Evolutionary conservation across 2,888 invertebrate species (phyloP).

Genomic region (Drosophila setosimentum): DNA sequence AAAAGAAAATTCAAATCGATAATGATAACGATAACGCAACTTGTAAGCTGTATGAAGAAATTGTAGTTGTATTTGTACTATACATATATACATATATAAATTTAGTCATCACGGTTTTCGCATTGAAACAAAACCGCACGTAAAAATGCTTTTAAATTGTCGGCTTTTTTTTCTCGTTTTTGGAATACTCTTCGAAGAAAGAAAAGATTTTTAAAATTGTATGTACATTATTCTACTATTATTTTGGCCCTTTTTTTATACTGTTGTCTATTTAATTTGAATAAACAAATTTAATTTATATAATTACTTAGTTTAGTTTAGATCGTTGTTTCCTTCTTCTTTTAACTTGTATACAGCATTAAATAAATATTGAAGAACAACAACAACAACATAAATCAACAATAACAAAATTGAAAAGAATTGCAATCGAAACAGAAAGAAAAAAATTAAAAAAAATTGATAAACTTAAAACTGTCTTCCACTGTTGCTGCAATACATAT

Average conservation of each 20-base stretch:
- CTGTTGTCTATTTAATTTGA: slow-evolving; percentile 75
- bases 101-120: slow-evolving; percentile 66
- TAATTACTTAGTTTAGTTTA: slow-evolving; percentile 41
- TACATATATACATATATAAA: slow-evolving; percentile 41
- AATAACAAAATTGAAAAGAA: slow-evolving; percentile 26
- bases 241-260: slow-evolving; percentile 61
- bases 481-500: slow-evolving; percentile 82
- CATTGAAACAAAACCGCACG: slow-evolving; percentile 47
- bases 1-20: slow-evolving; percentile 38
- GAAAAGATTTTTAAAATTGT: slow-evolving; percentile 68
- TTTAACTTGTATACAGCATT: slow-evolving; percentile 52
- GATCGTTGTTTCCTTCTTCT: slow-evolving; percentile 48
- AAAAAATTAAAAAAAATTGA: slow-evolving; percentile 37
- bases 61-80: slow-evolving; percentile 70
- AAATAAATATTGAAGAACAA: slow-evolving; percentile 41
- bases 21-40: slow-evolving; percentile 33
- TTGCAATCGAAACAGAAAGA: slow-evolving; percentile 48
- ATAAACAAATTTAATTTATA: slow-evolving; percentile 73
- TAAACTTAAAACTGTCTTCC: slow-evolving; percentile 75
- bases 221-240: slow-evolving; percentile 63
- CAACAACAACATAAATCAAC: slow-evolving; percentile 31
- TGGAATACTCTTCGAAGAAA: slow-evolving; percentile 19
- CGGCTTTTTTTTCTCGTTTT: slow-evolving; percentile 36
- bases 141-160: slow-evolving; percentile 75
- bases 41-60: slow-evolving; percentile 46